Evolutionary conservation across 2,113 vertebrate genomes (phyloP), one percentile per base, ranked within the genome.

Genomic region (Echinops telfairi): DNA sequence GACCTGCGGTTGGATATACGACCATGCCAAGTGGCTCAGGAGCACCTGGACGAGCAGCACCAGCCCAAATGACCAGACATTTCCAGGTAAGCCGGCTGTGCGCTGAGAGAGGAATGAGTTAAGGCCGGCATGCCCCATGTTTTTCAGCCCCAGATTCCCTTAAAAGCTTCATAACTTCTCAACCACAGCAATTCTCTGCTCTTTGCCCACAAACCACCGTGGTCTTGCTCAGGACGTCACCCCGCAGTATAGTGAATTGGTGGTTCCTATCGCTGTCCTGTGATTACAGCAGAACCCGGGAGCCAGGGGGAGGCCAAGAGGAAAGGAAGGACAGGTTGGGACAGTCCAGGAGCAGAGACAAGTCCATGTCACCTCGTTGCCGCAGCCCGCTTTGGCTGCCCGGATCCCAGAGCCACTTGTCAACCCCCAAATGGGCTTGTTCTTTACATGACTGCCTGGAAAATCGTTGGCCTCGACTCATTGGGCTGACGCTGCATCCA

Each of bases 1-100:
- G 96, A 89, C 99, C 96, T 99, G 99, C 43, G 99, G 99, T 92
- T 99, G 99, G 99, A 98, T 98, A 8, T 99, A 99, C 0, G 99
- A 99, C 93, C 98, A 98, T 1, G 98, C 98, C 95, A 99, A 98
- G 0, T 98, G 98, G 73, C 98, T 99, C 88, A 85, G 98, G 80
- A 98, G 96, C 83, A 98, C 98, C 60, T 98, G 98, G 97, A 98
- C 97, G 33, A 97, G 98, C 96, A 97, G 97, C 93, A 94, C 98
- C 97, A 98, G 98, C 98, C 93, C 97, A 95, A 96, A 93, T 75
- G 9, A 96, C 97, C 96, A 98, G 91, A 92, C 97, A 0, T 93
- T 97, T 83, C 98, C 98, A 90, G 98, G 98, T 98, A 97, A 98
- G 98, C 94, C 89, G 4, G 31, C 38, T 2, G 4, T 1, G 6